Base-by-base conservation (phyloP, 2,113 vertebrate species). In the Microtus pennsylvanicus region DNA sequence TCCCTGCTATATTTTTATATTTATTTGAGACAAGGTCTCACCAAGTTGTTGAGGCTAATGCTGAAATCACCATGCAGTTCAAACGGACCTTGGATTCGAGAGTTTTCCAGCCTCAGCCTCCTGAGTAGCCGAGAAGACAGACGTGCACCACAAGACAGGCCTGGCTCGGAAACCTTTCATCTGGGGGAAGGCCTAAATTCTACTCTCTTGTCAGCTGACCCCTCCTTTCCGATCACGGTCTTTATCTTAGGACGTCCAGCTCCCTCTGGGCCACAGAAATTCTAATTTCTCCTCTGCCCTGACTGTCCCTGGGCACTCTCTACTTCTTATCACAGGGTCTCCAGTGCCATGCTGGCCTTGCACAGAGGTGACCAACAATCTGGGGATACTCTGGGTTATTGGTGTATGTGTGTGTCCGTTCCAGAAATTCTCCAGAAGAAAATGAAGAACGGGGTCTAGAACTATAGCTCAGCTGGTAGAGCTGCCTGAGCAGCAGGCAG, bases 301-400 rank as follows among this genome's bases (percentile, higher is more conserved):
- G 13, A 33, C 6, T 3, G 13, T 63, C 55, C 55, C 91, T 82
- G 67, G 3, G 6, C 33, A 24, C 33, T 42, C 50, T 72, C n/a
- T n/a, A 42, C 47, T 42, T 72, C 19, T 69, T 26, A 11, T 30
- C 1, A 28, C 35, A 58, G 82, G 67, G 74, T n/a, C 45, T 26
- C 72, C 24, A 5, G 28, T 61, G 69, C 19, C 50, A 83, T 11
- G 14, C 89, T 47, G 3, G 50, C 26, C 63, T 55, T 33, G 35
- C 4, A 70, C 4, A 10, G 1, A 52, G 2, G 38, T 6, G n/a
- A 50, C 65, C 42, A 50, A 35, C 0, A 0, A 67, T 65, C 33
- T 76, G 78, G 35, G 38, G 26, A 82, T 21, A 35, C 22, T n/a
- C 30, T 61, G 63, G 5, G 63, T 67, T 47, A 67, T 17, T 5